phyloP scores from a whole-genome alignment of 2,797 vertebrate species.

The Hemitrygon akajei region DNA sequence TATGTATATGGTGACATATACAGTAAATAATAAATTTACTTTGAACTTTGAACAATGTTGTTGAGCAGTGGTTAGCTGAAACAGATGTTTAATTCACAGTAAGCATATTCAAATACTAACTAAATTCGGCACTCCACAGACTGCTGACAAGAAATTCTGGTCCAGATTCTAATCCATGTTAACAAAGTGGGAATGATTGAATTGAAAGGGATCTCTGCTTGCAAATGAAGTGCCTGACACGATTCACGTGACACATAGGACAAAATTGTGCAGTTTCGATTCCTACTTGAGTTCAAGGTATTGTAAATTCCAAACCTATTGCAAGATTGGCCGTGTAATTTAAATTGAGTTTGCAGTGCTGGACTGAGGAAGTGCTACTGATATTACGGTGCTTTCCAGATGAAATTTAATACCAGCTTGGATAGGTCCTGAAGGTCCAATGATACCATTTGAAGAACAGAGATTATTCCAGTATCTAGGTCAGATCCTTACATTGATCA shows the following conservation, averaged over 20 bases:
- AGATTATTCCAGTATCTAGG: background rate
- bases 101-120: background rate
- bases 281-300: background rate
- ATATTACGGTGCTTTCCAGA: background rate
- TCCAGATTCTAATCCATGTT: constrained; percentile 12
- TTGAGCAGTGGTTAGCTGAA: background rate
- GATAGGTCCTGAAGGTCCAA: background rate
- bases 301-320: background rate
- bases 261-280: background rate
- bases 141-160: background rate
- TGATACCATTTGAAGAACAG: background rate
- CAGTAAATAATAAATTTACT: too few species aligned
- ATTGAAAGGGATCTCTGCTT: background rate
- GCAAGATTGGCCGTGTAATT: background rate
- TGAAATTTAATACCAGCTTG: background rate
- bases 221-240: background rate
- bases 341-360: background rate
- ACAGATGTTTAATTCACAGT: constrained; percentile 20
- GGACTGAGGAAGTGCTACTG: background rate
- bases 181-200: background rate
- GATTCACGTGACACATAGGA: background rate
- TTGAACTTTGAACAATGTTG: background rate
- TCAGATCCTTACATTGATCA: background rate
- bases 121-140: background rate
- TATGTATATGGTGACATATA: background rate